Evolutionary conservation across 1,140 invertebrate genomes (phyloP), one percentile per base, ranked within the genome.

Genomic region (Nasonia giraulti): DNA sequence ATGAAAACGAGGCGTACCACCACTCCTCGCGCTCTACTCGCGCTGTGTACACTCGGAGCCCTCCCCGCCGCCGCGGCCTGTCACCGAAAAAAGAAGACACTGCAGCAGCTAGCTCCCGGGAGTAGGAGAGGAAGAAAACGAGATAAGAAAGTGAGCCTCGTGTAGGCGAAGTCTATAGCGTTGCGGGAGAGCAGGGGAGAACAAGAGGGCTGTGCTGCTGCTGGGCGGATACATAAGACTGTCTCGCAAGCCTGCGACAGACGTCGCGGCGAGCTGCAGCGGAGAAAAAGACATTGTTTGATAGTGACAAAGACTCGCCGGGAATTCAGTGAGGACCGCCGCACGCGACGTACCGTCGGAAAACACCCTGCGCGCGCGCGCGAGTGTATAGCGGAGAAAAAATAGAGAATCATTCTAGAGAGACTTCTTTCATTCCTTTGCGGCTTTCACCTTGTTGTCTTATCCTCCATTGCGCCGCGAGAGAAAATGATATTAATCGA

Each of bases 331-430:
- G 40, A 55, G 37, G 20, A 73, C 37, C 76, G 27, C 23, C 23
- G 33, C 33, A 1, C 33, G 33, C 40, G 77, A 79, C 47, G 50
- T 79, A 79, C 77, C 77, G 77, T 66, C 31, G 50, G 50, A 23
- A 79, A 40, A 79, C 77, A 66, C 62, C 50, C 77, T 78, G 76
- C 27, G 33, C 76, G 8, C 23, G 37, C 37, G 37, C 27, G 27
- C 33, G 33, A 37, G 33, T 37, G 27, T 27, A 27, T 27, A 37
- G 40, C 17, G 66, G 23, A 37, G 37, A 79, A 62, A 75, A 81
- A 85, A 74, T 68, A 85, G 66, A 75, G 73, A 37, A 74, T 85
- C 79, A 80, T 85, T 85, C 47, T 71, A 31, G 81, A 83, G 76
- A 83, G 76, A 62, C 76, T 77, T 62, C 55, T 62, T 62, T 62